phyloP scores from a whole-genome alignment of 2,888 invertebrate genomes.

The Chrysolina oricalcia region DNA sequence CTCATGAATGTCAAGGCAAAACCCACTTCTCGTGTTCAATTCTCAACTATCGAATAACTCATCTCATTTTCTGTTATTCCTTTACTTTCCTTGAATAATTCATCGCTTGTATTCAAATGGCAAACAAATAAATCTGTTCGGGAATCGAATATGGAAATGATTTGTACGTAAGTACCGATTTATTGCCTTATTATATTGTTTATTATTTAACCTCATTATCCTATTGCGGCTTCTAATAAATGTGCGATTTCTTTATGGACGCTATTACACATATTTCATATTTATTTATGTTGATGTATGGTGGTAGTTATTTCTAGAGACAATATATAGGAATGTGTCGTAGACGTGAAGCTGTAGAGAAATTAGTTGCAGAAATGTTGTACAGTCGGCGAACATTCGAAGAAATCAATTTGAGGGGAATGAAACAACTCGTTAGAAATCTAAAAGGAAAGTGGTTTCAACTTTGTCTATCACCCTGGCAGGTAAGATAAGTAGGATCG shows the following conservation, averaged over 20 bases:
- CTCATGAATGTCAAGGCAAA: slow-evolving; percentile 4
- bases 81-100: slow-evolving; percentile 46
- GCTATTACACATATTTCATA: slow-evolving; percentile 26
- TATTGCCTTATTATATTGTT: slow-evolving; percentile 63
- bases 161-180: slow-evolving; percentile 54
- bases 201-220: slow-evolving; percentile 59
- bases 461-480: too few species aligned
- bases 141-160: slow-evolving; percentile 57
- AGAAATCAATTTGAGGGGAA: too few species aligned
- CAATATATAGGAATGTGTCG: background rate
- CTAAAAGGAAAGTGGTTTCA: too few species aligned
- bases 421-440: too few species aligned
- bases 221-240: slow-evolving; percentile 29
- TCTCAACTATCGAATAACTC: slow-evolving; percentile 12
- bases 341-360: background rate
- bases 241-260: slow-evolving; percentile 9
- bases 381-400: too few species aligned
- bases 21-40: background rate
- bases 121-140: slow-evolving; percentile 48
- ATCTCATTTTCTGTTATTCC: slow-evolving; percentile 29
- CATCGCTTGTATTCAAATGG: slow-evolving; percentile 49
- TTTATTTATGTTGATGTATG: slow-evolving; percentile 30
- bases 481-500: too few species aligned
- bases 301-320: slow-evolving; percentile 8
- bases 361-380: background rate